Base-by-base conservation (phyloP, 2,888 invertebrate genomes). In the Drosophila melanosoma region DNA sequence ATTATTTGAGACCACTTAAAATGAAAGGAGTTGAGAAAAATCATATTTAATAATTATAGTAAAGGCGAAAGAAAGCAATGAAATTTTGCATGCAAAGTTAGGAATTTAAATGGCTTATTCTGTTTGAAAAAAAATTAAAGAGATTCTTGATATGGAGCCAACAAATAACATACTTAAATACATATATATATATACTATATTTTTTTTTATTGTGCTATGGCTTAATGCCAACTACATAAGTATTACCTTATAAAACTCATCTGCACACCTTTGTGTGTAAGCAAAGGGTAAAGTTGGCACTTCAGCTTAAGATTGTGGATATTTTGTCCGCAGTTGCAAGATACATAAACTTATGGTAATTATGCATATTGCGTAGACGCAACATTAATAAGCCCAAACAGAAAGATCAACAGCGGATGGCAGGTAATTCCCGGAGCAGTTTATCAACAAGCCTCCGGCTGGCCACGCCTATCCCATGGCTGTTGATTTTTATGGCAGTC, bases 401-500 rank as follows among this genome's bases (percentile, higher is more conserved):
- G 32, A 56, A 40, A 68, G 59, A 68, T 65, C 57, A 62, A 71
- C 68, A 75, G 79, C 80, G 69, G 79, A 76, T 78, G 78, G 72
- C 60, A 23, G 49, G 51, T 67, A 75, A 71, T 79, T 71, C 49
- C 56, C 54, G 5, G 15, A 49, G 62, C 76, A 80, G 72, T 79
- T 79, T 79, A 79, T 79, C 80, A 79, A 62, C 29, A 17, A 20
- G 48, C 40, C 60, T 60, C 54, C 38, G 33, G 29, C 49, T 38
- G 36, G 38, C 38, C 36, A 35, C 35, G 71, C 53, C 69, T 58
- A 69, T 68, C 17, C 35, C 60, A 76, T 70, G 81, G 69, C 59
- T 81, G 79, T 74, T 82, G 78, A 79, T 84, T 80, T 74, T 74
- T 62, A 82, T 87, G 69, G 26, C 51, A 29, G 36, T 53, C 56